Evolutionary conservation across 2,113 vertebrate species (phyloP).

Genomic region (Lophura nycthemera): DNA sequence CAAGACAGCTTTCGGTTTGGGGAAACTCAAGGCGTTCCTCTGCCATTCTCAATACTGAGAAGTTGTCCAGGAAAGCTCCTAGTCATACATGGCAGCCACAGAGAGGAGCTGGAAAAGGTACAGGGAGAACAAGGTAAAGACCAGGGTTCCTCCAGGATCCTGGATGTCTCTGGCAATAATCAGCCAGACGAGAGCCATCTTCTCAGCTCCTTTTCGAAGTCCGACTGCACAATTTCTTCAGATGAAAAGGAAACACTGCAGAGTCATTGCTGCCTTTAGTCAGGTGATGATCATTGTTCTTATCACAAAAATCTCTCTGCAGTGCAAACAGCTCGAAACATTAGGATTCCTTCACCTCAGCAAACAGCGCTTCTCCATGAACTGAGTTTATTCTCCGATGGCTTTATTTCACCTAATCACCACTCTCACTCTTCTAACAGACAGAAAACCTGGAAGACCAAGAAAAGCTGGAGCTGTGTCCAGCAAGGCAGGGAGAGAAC

Average conservation of each 20-base stretch:
- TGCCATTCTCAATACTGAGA: not conserved
- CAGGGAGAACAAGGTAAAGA: not conserved
- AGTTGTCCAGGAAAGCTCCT: not conserved
- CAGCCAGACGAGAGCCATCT: not conserved
- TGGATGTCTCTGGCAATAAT: not conserved
- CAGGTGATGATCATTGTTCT: not conserved
- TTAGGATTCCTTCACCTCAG: not conserved
- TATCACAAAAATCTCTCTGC: not conserved
- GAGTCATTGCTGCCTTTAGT: not conserved
- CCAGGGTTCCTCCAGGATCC: not conserved
- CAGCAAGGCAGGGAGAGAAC: constrained; percentile 6
- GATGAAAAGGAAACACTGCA: constrained; percentile 37
- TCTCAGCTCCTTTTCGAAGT: not conserved
- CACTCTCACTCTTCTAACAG: not conserved
- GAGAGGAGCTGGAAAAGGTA: not conserved
- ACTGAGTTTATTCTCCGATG: not conserved
- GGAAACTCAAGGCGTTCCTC: not conserved
- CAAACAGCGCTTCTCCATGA: not conserved
- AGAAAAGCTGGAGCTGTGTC: constrained; percentile 36
- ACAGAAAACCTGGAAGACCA: constrained; percentile 5
- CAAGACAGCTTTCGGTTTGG: not conserved
- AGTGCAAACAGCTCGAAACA: not conserved
- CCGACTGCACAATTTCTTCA: not conserved
- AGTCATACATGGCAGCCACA: not conserved
- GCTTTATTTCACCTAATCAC: not conserved